Conservation (phyloP, 2,797 vertebrate genomes). For the Mus minutoides region DNA sequence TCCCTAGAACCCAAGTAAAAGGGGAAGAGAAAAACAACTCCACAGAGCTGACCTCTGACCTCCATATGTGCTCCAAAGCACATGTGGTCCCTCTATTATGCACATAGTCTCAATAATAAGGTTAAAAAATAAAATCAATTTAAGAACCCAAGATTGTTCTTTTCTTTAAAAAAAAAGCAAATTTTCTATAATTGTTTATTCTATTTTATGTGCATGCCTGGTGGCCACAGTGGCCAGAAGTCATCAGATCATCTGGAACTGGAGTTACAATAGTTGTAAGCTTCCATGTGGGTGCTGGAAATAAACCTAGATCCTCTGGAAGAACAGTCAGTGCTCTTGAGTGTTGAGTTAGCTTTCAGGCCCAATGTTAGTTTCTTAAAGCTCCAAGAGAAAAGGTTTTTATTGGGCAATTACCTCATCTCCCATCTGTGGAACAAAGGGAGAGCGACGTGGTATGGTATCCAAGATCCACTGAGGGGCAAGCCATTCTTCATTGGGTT, state of each 20-base stretch:
- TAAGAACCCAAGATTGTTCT: not conserved
- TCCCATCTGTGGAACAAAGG: conserved; percentile 99
- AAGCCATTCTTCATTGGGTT: conserved; percentile 94
- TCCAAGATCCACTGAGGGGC: conserved; percentile 97
- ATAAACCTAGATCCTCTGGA: not conserved
- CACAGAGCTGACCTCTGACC: not conserved
- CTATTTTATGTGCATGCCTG: not conserved
- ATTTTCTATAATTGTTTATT: not conserved
- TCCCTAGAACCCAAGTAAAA: not conserved
- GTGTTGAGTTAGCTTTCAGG: not conserved
- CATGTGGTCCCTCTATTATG: not conserved
- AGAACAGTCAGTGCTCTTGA: not conserved
- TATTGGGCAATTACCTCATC: conserved; percentile 92
- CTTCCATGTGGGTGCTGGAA: not conserved
- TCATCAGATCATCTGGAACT: not conserved
- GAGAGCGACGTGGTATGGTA: conserved; percentile 94
- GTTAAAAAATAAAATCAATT: not conserved
- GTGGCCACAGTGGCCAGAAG: not conserved
- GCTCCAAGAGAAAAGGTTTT: not conserved
- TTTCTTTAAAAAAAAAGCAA: not conserved
- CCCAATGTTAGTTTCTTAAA: not conserved
- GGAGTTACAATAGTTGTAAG: not conserved
- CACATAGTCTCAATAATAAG: not conserved
- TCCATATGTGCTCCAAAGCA: not conserved
- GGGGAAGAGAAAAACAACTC: not conserved